phyloP scores from a whole-genome alignment of 2,888 invertebrate genomes.

The Petrolisthes manimaculis region DNA sequence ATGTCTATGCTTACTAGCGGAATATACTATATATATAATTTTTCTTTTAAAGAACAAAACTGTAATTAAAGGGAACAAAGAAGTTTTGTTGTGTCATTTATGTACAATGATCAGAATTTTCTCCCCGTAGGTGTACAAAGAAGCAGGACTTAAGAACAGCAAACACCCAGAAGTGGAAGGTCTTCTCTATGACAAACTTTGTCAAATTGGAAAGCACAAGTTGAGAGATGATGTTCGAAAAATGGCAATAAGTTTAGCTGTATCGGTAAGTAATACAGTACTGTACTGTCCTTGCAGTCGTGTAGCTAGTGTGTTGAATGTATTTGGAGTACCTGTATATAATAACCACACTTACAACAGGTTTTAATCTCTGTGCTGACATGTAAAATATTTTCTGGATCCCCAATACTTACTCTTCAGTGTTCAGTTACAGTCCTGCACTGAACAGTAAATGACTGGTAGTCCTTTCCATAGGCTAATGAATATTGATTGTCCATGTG shows the following conservation, averaged over 20 bases:
- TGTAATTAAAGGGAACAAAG: too few relatives aligned
- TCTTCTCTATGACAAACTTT: constrained; percentile 60
- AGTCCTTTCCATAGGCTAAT: too few relatives aligned
- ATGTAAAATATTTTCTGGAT: background rate
- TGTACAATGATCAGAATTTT: background rate
- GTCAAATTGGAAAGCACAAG: constrained; percentile 56
- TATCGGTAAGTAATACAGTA: constrained; percentile 40
- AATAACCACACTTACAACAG: too few relatives aligned
- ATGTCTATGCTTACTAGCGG: too few relatives aligned
- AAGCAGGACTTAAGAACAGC: constrained; percentile 62
- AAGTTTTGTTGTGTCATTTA: too few relatives aligned
- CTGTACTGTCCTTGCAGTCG: background rate
- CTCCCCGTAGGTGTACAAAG: constrained; percentile 52
- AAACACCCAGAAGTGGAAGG: constrained; percentile 62
- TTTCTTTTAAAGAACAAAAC: too few relatives aligned
- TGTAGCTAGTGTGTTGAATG: background rate
- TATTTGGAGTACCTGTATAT: background rate
- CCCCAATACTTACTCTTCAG: too few relatives aligned
- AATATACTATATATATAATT: too few relatives aligned
- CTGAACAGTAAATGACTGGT: too few relatives aligned
- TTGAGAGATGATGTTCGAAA: constrained; percentile 61
- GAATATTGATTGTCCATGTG: too few relatives aligned
- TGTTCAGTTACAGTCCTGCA: too few relatives aligned
- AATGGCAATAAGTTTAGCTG: constrained; percentile 55
- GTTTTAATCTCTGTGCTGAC: too few relatives aligned